These are phyloP conservation scores for Ciona savignyi DNA, from an alignment of 23 tunicate species.

Conservation along the genomic window DNA sequence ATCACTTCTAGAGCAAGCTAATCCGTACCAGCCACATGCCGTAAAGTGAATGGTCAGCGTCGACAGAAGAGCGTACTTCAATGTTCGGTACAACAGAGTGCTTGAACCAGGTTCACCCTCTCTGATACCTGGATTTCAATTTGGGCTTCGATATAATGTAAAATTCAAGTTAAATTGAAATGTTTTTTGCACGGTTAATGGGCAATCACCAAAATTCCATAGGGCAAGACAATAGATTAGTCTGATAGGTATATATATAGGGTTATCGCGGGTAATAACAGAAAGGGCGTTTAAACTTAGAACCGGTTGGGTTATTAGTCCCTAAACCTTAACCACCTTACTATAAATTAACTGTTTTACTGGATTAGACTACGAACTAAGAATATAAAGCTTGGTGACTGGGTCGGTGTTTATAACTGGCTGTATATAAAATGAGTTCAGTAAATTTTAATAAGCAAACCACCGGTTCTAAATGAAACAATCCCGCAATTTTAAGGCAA, in stretches of 20 bases:
- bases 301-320: no score
- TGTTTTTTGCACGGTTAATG: neutral
- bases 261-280: no score
- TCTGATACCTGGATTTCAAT: slow-evolving; percentile 20
- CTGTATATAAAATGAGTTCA: no score
- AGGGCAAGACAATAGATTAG: neutral
- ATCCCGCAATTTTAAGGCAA: no score
- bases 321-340: no score
- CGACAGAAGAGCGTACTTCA: slow-evolving; percentile 47
- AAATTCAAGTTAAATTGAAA: neutral
- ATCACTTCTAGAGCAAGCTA: slow-evolving; percentile 53
- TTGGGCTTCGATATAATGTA: neutral
- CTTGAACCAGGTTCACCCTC: slow-evolving; percentile 86
- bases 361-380: no score
- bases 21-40: slow-evolving; percentile 86
- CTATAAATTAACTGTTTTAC: no score
- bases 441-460: no score
- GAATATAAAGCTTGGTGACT: no score
- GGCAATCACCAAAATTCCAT: neutral
- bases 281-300: no score
- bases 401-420: no score
- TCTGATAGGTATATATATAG: neutral
- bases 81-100: slow-evolving; percentile 55
- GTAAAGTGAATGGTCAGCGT: slow-evolving; percentile 47
- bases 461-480: no score